phyloP scores from a whole-genome alignment of 2,888 invertebrate genomes.

The Lordiphosa andalusiaca region DNA sequence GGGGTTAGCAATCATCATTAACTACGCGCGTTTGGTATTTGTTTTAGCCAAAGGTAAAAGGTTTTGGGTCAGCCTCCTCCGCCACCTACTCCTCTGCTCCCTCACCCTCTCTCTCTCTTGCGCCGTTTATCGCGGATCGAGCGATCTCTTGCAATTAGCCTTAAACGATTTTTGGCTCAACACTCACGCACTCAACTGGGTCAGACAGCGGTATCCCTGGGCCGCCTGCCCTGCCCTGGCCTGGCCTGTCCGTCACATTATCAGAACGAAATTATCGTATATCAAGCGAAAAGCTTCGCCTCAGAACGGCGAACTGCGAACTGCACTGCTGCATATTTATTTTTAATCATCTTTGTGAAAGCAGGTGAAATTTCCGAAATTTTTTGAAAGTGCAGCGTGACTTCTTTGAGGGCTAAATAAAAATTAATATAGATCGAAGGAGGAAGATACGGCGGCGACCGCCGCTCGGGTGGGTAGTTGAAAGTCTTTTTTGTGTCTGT shows the following conservation, averaged over 20 bases:
- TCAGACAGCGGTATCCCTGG: conserved; percentile 47
- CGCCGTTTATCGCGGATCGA: conserved; percentile 68
- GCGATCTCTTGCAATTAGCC: conserved; percentile 76
- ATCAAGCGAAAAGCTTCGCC: conserved; percentile 56
- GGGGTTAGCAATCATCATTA: conserved; percentile 77
- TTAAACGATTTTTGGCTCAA: conserved; percentile 76
- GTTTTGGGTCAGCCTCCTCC: conserved; percentile 61
- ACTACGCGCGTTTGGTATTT: conserved; percentile 50
- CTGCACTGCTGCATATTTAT: conserved; percentile 70
- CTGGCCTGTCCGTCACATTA: conserved; percentile 76
- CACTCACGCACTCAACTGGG: conserved; percentile 72
- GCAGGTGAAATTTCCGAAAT: conserved; percentile 73
- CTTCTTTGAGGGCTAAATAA: conserved; percentile 52
- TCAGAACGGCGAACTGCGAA: conserved; percentile 26
- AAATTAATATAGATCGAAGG: conserved; percentile 77
- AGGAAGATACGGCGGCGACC: conserved; percentile 54
- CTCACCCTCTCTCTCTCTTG: conserved; percentile 12
- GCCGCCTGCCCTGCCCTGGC: no score
- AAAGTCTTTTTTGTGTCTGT: conserved; percentile 55
- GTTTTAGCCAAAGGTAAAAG: conserved; percentile 44
- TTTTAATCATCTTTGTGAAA: conserved; percentile 77
- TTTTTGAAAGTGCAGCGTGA: conserved; percentile 76
- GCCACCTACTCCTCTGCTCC: conserved; percentile 9
- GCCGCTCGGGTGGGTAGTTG: conserved; percentile 24
- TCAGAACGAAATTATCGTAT: conserved; percentile 76